Conservation (phyloP, 2,797 vertebrate species). For the Urosaurus nigricauda region DNA sequence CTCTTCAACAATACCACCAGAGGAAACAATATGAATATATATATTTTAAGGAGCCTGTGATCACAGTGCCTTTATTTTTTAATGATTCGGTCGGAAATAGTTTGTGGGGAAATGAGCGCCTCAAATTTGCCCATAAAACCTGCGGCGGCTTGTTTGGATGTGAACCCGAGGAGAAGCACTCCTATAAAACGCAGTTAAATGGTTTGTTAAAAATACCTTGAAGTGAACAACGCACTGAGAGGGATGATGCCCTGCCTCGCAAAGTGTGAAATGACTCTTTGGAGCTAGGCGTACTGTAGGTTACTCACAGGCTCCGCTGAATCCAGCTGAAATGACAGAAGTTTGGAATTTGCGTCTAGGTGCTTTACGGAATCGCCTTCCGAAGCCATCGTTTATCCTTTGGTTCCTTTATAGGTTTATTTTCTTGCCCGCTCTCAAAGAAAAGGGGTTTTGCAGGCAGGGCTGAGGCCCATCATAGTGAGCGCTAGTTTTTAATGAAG, state of each 20-base stretch:
- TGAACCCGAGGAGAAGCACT: slow-evolving; percentile 42
- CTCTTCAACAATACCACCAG: neutral
- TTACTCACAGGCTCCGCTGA: slow-evolving; percentile 44
- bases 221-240: neutral
- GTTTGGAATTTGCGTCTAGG: slow-evolving; percentile 12
- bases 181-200: slow-evolving; percentile 34
- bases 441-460: neutral
- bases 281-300: slow-evolving; percentile 24
- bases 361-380: slow-evolving; percentile 6
- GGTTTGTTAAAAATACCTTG: slow-evolving; percentile 25
- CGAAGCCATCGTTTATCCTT: slow-evolving; percentile 1
- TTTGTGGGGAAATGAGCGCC: slow-evolving; percentile 34
- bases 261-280: slow-evolving; percentile 49
- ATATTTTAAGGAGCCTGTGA: neutral
- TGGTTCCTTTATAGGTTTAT: neutral
- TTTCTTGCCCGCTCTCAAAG: neutral
- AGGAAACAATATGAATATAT: neutral
- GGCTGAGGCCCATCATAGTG: neutral
- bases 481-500: neutral
- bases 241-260: slow-evolving; percentile 36
- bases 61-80: slow-evolving; percentile 13
- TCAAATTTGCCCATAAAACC: neutral
- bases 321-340: slow-evolving; percentile 38
- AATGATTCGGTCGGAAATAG: neutral
- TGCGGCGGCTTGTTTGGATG: neutral